These are phyloP conservation scores for Eupithecia subfuscata DNA, from an alignment of 2,888 invertebrate genomes.

Conservation along the genomic window DNA sequence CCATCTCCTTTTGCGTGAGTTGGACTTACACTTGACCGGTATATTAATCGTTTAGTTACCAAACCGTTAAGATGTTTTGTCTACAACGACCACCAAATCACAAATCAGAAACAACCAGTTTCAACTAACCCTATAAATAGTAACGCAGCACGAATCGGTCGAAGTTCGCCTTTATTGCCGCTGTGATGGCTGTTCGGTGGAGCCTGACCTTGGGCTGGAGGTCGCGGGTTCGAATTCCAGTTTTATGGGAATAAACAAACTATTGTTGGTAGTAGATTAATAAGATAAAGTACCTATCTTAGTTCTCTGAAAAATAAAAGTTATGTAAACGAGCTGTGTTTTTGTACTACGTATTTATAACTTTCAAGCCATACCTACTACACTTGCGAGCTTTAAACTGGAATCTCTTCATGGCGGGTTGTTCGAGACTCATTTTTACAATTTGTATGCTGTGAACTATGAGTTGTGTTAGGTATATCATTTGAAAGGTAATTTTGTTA, in stretches of 20 bases:
- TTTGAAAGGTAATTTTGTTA: too few relatives aligned
- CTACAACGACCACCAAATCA: not conserved
- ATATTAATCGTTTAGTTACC: not conserved
- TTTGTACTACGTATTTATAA: too few relatives aligned
- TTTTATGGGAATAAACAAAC: not conserved
- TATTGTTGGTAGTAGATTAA: not conserved
- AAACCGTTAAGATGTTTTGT: not conserved
- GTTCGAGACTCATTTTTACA: too few relatives aligned
- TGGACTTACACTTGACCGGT: not conserved
- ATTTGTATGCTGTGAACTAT: too few relatives aligned
- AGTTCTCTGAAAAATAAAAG: not conserved
- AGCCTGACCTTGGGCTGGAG: not conserved
- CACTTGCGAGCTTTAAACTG: too few relatives aligned
- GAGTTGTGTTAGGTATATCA: too few relatives aligned
- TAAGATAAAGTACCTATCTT: not conserved
- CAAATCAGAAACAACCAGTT: slow-evolving; percentile 2
- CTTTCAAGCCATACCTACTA: too few relatives aligned
- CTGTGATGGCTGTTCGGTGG: slow-evolving; percentile 1
- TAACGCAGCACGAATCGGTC: not conserved
- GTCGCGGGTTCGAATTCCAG: slow-evolving; percentile 3
- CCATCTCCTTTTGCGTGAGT: not conserved
- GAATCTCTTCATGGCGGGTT: too few relatives aligned
- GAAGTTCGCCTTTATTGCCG: not conserved
- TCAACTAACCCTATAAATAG: not conserved
- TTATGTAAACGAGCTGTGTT: not conserved